Conservation (phyloP, 2,113 vertebrate species). For the Ramphastos sulfuratus region DNA sequence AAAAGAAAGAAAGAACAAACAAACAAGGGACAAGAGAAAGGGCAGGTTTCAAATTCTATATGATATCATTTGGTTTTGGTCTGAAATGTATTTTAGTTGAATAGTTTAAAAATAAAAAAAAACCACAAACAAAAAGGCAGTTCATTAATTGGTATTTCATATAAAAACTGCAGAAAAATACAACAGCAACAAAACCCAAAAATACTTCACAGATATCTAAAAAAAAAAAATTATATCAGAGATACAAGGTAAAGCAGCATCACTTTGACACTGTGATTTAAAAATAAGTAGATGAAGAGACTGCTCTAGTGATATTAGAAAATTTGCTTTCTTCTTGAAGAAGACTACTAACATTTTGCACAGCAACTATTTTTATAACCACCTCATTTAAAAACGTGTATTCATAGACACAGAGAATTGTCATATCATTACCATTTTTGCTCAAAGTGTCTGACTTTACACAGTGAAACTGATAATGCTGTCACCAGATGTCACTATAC, state of each 20-base stretch:
- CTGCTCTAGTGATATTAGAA: conserved; percentile 78
- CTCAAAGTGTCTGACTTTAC: conserved; percentile 69
- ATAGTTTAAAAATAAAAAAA: conserved; percentile 26
- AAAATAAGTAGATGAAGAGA: conserved; percentile 75
- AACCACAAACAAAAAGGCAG: conserved; percentile 59
- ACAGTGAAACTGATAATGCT: conserved; percentile 68
- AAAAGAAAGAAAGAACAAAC: no score
- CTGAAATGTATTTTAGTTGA: conserved; percentile 58
- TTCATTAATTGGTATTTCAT: conserved; percentile 67
- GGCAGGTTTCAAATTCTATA: conserved; percentile 60
- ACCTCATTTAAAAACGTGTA: conserved; percentile 76
- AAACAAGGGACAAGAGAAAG: conserved; percentile 7
- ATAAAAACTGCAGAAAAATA: conserved; percentile 68
- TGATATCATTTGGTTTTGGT: conserved; percentile 69
- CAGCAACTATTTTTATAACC: conserved; percentile 83
- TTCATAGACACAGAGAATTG: conserved; percentile 64
- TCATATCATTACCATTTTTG: conserved; percentile 58
- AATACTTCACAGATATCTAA: conserved; percentile 64
- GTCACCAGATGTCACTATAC: conserved; percentile 65
- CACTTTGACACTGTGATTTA: conserved; percentile 76
- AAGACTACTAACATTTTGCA: conserved; percentile 86
- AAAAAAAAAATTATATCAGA: conserved; percentile 66
- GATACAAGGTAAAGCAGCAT: conserved; percentile 77
- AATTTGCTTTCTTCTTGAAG: conserved; percentile 84
- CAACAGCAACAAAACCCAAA: conserved; percentile 60